Conservation (phyloP, 2,113 vertebrate genomes). For the Clarias macrocephalus region DNA sequence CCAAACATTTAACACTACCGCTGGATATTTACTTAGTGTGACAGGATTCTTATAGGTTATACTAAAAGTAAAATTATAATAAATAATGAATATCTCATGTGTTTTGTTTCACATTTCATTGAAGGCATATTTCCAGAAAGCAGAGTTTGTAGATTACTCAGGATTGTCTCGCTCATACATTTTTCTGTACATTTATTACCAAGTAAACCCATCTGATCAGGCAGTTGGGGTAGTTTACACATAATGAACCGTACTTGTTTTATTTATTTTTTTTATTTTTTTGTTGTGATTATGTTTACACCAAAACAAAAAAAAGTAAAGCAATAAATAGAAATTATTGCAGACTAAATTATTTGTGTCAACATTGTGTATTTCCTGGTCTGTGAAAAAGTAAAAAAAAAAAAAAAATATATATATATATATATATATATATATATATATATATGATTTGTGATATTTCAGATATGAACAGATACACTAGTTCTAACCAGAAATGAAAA, state of each 20-base stretch:
- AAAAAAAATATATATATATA: too few species aligned
- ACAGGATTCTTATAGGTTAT: background rate
- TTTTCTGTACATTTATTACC: background rate
- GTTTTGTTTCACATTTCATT: background rate
- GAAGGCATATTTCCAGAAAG: background rate
- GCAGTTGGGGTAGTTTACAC: background rate
- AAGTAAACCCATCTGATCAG: background rate
- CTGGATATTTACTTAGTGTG: background rate
- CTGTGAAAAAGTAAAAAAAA: background rate
- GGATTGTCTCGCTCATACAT: background rate
- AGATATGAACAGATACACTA: background rate
- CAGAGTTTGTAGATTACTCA: background rate
- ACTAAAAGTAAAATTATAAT: background rate
- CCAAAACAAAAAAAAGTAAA: background rate
- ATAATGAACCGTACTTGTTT: background rate
- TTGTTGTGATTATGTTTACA: background rate
- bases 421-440: background rate
- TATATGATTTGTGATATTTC: background rate
- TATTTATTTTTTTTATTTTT: background rate
- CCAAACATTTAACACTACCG: background rate
- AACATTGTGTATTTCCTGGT: background rate
- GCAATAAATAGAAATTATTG: background rate
- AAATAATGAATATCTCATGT: background rate
- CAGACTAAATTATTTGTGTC: background rate
- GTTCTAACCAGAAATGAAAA: background rate